Evolutionary conservation across 1,140 invertebrate genomes (phyloP).

Genomic region (Drosophila yakuba): DNA sequence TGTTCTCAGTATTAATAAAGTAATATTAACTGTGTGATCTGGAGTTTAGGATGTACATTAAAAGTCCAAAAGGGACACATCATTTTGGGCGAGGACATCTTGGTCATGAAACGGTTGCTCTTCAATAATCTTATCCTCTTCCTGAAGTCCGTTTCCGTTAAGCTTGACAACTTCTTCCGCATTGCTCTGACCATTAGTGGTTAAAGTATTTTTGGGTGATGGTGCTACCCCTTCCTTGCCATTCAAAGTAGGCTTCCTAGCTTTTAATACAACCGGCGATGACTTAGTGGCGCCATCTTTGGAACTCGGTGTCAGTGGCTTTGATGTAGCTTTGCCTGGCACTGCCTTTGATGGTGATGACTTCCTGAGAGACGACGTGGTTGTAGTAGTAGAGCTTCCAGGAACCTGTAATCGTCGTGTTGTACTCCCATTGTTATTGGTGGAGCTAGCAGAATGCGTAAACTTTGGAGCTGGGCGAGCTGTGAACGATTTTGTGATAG

Average conservation of each 20-base stretch:
- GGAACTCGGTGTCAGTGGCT: constrained; percentile 68
- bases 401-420: constrained; percentile 33
- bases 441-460: constrained; percentile 45
- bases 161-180: constrained; percentile 9
- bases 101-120: constrained; percentile 27
- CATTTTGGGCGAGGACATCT: neutral
- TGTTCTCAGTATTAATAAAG: constrained; percentile 78
- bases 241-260: constrained; percentile 17
- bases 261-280: constrained; percentile 51
- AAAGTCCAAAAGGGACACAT: constrained; percentile 65
- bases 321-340: constrained; percentile 17
- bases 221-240: constrained; percentile 6
- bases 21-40: constrained; percentile 34
- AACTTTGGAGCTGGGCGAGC: constrained; percentile 78
- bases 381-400: constrained; percentile 16
- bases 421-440: constrained; percentile 17
- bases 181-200: constrained; percentile 46
- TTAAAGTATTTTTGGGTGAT: constrained; percentile 2
- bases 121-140: constrained; percentile 31
- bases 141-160: constrained; percentile 51
- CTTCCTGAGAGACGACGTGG: constrained; percentile 40
- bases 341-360: constrained; percentile 47
- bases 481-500: constrained; percentile 75
- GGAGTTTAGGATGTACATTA: constrained; percentile 28
- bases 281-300: constrained; percentile 59